Evolutionary conservation across 2,113 vertebrate species (phyloP), one percentile per base, ranked within the genome.

Genomic region (Ageneiosus marmoratus): DNA sequence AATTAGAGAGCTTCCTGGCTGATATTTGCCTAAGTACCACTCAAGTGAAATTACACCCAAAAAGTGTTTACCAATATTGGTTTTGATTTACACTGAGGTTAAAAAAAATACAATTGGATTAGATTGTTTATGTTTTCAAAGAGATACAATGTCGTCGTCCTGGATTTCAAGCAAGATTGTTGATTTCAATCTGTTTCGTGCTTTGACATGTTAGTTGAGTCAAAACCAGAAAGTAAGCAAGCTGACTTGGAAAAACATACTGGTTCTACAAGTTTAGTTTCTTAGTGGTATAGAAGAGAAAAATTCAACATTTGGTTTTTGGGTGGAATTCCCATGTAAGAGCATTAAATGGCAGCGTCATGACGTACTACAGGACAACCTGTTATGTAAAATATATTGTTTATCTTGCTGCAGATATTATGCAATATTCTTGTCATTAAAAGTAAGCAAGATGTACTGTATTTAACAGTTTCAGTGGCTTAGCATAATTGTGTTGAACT

Each of bases 41-140:
- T 15, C 50, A 46, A 44, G 65, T 53, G 79, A 70, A 70, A 72
- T 62, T 48, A 82, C 69, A 81, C 34, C 41, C 79, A 82, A 74
- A 60, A 73, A 22, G 24, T 48, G 10, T 46, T 5, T 20, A 62
- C 13, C 22, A 16, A 60, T 12, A 12, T 29, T 22, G 34, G 32
- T 37, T 5, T 67, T 16, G 2, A 37, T 65, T 18, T n/a, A n/a
- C n/a, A n/a, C n/a, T 29, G 60, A 2, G 27, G 12, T 15, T 6
- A 16, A 29, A 62, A 29, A 56, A 55, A 22, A 50, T 12, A 13
- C 11, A 50, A 50, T 15, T 13, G 12, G 48, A 50, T 50, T 51
- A 15, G 15, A 53, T 18, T 18, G 3, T n/a, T n/a, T n/a, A 60
- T 15, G 10, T 10, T 15, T 27, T 13, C n/a, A 60, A 18, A 18